A percentile compares a stretch with the other conserved stretches of the same genome.
These are phyloP conservation scores for Rhadina sibilatrix DNA, from an alignment of 2,113 vertebrate species.

Conservation along the genomic window DNA sequence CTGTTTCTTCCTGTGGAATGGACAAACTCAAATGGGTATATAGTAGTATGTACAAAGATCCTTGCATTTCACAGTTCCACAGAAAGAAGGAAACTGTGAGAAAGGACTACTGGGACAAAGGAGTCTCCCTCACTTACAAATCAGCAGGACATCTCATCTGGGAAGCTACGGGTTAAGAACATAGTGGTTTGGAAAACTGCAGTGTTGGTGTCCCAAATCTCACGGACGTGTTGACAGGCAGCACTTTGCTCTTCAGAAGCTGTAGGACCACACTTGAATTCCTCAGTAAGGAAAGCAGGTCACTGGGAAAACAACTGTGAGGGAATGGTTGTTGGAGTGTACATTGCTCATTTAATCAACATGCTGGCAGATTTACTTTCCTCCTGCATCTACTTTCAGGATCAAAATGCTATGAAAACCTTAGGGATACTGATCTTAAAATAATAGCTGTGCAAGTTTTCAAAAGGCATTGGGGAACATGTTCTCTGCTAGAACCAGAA, in stretches of 20 bases:
- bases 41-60: background rate
- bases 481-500: background rate
- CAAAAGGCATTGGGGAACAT: background rate
- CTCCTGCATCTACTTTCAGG: background rate
- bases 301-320: background rate
- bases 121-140: background rate
- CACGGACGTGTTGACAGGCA: rapidly evolving
- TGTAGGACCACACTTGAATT: background rate
- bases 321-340: background rate
- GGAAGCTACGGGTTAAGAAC: rapidly evolving
- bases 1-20: background rate
- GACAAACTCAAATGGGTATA: background rate
- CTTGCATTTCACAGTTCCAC: background rate
- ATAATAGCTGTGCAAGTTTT: background rate
- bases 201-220: background rate
- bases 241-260: background rate
- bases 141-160: background rate
- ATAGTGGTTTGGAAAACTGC: background rate
- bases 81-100: background rate
- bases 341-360: background rate
- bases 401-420: background rate
- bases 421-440: background rate
- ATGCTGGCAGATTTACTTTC: background rate
- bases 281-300: background rate
- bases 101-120: background rate